A percentile compares a stretch with the other conserved stretches of the same genome.
Evolutionary conservation across 2,888 invertebrate genomes (phyloP).

Genomic region (Papilio elwesi): DNA sequence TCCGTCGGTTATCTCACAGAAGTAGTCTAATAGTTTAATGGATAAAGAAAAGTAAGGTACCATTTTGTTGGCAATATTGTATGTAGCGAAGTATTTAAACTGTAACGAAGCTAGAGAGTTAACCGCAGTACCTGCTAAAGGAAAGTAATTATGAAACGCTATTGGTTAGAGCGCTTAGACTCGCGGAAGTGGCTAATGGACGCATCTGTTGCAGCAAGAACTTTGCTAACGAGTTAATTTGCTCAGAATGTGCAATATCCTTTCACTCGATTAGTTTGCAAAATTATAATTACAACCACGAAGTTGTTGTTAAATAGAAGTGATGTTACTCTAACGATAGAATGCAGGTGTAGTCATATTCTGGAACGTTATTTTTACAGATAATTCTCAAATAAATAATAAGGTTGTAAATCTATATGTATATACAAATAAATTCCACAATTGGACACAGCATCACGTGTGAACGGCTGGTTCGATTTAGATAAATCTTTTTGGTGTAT

Average conservation of each 20-base stretch:
- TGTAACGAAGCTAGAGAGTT: neutral
- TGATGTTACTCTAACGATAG: neutral
- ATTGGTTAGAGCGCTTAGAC: neutral
- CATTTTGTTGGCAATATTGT: slow-evolving; percentile 1
- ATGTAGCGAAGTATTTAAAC: slow-evolving; percentile 9
- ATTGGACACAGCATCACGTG: too few relatives aligned
- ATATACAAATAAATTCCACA: too few relatives aligned
- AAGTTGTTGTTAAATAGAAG: neutral
- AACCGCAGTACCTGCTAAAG: slow-evolving; percentile 19
- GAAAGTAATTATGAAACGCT: slow-evolving; percentile 18
- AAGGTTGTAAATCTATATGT: too few relatives aligned
- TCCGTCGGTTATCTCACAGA: too few relatives aligned
- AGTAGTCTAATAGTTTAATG: too few relatives aligned
- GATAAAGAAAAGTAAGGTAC: neutral
- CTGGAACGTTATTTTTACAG: neutral
- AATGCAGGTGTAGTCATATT: too few relatives aligned
- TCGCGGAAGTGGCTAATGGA: neutral
- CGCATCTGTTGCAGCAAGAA: slow-evolving; percentile 13
- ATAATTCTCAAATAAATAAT: too few relatives aligned
- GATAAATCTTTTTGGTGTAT: too few relatives aligned
- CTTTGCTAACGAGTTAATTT: slow-evolving; percentile 20
- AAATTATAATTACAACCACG: neutral
- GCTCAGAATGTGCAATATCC: slow-evolving; percentile 7
- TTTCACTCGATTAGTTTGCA: neutral
- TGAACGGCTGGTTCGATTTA: too few relatives aligned